Evolutionary conservation across 2,888 invertebrate genomes (phyloP).

Genomic region (Dusona sp.): DNA sequence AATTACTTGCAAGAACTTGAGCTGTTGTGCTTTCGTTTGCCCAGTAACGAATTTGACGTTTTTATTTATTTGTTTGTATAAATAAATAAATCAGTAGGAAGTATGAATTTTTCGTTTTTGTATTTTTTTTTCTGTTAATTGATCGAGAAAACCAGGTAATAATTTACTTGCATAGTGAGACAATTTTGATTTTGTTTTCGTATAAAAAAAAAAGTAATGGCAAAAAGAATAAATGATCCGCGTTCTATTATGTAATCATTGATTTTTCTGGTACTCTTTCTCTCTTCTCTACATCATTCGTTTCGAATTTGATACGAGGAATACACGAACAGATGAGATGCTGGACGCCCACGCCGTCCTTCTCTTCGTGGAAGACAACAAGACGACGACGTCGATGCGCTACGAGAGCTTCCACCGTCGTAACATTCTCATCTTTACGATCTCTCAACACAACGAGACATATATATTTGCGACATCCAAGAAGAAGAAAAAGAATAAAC

Average conservation of each 20-base stretch:
- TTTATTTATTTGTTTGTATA: not conserved
- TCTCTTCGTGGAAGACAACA: slow-evolving; percentile 20
- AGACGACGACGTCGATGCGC: not conserved
- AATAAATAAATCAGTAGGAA: not conserved
- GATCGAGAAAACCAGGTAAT: not conserved
- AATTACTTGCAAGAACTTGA: not conserved
- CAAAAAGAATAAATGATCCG: not conserved
- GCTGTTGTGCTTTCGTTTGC: too few species aligned
- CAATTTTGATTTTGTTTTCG: not conserved
- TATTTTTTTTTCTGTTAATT: not conserved
- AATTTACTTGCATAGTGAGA: not conserved
- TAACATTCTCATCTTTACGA: slow-evolving; percentile 27
- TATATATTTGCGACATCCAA: slow-evolving; percentile 20
- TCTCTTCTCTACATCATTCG: not conserved
- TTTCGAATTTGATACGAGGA: not conserved
- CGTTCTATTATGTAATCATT: not conserved
- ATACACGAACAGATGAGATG: not conserved
- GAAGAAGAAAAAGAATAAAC: slow-evolving; percentile 1
- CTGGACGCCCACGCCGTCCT: slow-evolving; percentile 23
- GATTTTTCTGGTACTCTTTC: not conserved
- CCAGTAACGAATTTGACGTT: too few species aligned
- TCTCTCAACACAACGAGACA: not conserved
- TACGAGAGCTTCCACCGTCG: not conserved
- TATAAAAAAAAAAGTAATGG: not conserved
- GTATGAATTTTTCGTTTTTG: not conserved